A percentile compares a stretch with the other conserved stretches of the same genome.
phyloP scores from a whole-genome alignment of 2,888 invertebrate species.

The Lithophane ornitopus region DNA sequence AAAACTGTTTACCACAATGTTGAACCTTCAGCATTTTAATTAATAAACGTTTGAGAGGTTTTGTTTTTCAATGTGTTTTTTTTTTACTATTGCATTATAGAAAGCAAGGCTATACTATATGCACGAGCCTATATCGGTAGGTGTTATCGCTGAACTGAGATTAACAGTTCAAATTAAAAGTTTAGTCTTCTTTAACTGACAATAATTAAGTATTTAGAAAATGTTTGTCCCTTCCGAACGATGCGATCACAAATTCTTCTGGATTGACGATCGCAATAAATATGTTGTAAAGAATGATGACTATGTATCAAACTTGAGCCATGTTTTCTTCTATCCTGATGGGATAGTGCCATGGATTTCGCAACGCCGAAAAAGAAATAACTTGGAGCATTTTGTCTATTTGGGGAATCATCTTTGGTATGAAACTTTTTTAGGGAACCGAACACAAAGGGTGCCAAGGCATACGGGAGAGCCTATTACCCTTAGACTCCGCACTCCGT shows the following conservation, averaged over 20 bases:
- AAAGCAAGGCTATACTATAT: slow-evolving; percentile 62
- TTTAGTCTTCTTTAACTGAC: neutral
- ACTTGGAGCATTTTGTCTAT: neutral
- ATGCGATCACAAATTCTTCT: neutral
- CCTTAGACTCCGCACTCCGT: neutral
- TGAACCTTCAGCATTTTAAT: slow-evolving; percentile 46
- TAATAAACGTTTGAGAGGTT: slow-evolving; percentile 48
- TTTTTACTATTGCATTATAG: slow-evolving; percentile 61
- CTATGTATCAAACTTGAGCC: neutral
- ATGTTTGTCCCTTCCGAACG: neutral
- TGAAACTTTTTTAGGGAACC: too few species aligned
- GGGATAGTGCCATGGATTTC: neutral
- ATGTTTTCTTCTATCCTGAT: neutral
- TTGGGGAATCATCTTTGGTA: neutral
- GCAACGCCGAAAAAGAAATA: neutral
- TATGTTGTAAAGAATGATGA: neutral
- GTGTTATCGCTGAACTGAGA: slow-evolving; percentile 13
- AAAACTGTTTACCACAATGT: slow-evolving; percentile 30
- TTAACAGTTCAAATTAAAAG: neutral
- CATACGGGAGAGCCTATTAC: neutral
- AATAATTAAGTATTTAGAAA: too few species aligned
- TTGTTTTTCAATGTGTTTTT: slow-evolving; percentile 48
- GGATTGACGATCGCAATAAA: too few species aligned
- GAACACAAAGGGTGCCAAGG: neutral
- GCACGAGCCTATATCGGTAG: slow-evolving; percentile 26